Evolutionary conservation across 2,888 invertebrate species (phyloP), one percentile per base, ranked within the genome.

Genomic region (Anagyrus pseudococci): DNA sequence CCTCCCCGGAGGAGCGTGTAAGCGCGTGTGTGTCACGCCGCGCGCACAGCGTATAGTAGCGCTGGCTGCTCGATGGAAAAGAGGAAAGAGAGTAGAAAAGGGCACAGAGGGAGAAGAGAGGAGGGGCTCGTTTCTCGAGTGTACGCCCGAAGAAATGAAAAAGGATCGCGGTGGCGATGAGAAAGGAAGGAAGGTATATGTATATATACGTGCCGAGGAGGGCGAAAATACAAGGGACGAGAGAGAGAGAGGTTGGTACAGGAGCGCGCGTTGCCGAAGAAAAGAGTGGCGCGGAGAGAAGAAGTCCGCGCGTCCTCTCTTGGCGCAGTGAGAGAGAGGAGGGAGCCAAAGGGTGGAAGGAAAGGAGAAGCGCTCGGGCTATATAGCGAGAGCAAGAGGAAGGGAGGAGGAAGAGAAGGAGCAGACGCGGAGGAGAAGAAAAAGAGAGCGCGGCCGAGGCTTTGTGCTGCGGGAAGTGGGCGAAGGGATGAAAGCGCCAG

Each of bases 401-500:
- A 55, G 60, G 48, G 62, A 55, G 57, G 29, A 50, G 57, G 59
- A 63, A 57, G 54, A 48, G 53, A 47, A 57, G 58, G 57, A 63
- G 26, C 56, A 59, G 44, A 29, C 19, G 43, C 8, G 20, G 26
- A 3, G 29, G 44, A 25, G 60, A 47, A 52, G 62, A 64, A 53
- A 44, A 53, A 53, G 46, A 49, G 57, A 62, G 43, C 57, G 47
- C 57, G 46, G 54, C 54, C 29, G 54, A 41, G 37, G 70, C 72
- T 29, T 29, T 29, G 71, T 70, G 73, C 71, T 73, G 69, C n/a
- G n/a, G 73, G 72, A 71, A 72, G 73, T 75, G 70, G 71, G 69
- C 74, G 74, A 77, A 78, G 78, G 77, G 77, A 77, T 76, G 78
- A 78, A 78, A 46, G 46, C 46, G 19, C 8, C 37, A 37, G 37